These are phyloP conservation scores for Sinelater perroti DNA, from an alignment of 2,888 invertebrate species.

Conservation along the genomic window DNA sequence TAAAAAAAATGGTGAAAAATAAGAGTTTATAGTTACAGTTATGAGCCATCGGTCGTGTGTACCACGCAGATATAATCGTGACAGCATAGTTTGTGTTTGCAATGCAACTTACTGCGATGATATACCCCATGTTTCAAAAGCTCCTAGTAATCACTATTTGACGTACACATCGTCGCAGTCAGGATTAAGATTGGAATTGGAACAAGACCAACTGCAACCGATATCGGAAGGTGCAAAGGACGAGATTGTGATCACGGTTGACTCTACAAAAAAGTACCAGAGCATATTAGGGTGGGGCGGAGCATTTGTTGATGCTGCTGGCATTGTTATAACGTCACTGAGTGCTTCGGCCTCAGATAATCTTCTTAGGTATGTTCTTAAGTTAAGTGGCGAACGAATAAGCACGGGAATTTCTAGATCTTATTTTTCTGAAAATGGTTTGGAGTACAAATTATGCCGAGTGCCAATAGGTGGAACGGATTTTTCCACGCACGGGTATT, in stretches of 20 bases:
- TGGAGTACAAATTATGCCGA: constrained; percentile 80
- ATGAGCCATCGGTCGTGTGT: too few species aligned
- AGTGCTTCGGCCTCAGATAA: constrained; percentile 63
- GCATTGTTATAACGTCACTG: constrained; percentile 72
- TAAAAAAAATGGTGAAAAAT: too few species aligned
- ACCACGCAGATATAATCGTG: constrained; percentile 19
- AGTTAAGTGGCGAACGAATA: too few species aligned
- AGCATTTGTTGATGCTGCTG: constrained; percentile 77
- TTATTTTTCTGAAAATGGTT: constrained; percentile 72
- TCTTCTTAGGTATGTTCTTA: constrained; percentile 67
- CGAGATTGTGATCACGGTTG: constrained; percentile 8
- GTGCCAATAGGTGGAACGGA: constrained; percentile 88
- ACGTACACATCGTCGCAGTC: constrained; percentile 58
- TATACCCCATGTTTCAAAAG: constrained; percentile 46
- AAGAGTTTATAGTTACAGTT: too few species aligned
- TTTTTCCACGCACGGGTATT: constrained; percentile 83
- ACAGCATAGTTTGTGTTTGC: constrained; percentile 59
- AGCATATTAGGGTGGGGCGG: constrained; percentile 83
- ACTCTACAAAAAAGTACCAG: constrained; percentile 62
- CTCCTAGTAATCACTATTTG: constrained; percentile 44
- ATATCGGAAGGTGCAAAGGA: constrained; percentile 1
- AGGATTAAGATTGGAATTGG: constrained; percentile 67
- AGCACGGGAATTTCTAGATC: too few species aligned
- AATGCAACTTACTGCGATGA: constrained; percentile 61
- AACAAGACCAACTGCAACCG: constrained; percentile 56